These are phyloP conservation scores for Himalopsyche phryganea DNA, from an alignment of 1,140 invertebrate genomes.

Conservation along the genomic window DNA sequence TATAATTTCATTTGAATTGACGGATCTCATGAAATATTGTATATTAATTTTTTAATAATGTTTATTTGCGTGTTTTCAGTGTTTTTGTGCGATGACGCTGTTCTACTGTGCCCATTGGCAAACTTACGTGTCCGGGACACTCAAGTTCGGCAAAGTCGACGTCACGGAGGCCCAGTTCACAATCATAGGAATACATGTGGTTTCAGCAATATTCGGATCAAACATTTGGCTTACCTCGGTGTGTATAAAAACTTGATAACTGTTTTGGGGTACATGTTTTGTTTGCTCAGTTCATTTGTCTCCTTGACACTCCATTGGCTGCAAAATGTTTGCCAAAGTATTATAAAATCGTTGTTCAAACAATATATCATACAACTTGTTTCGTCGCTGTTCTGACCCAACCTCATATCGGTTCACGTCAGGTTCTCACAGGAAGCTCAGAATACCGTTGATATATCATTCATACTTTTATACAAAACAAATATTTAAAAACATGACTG, in stretches of 20 bases:
- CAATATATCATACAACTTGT: constrained; percentile 17
- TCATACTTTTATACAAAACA: too few relatives aligned
- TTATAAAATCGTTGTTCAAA: too few relatives aligned
- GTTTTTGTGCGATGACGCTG: constrained; percentile 87
- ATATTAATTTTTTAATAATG: too few relatives aligned
- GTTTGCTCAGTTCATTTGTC: constrained; percentile 24
- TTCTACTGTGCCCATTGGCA: constrained; percentile 99
- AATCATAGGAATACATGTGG: constrained; percentile 85
- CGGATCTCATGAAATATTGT: too few relatives aligned
- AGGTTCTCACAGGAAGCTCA: too few relatives aligned
- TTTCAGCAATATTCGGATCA: constrained; percentile 84
- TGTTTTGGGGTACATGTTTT: background rate
- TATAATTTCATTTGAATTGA: too few relatives aligned
- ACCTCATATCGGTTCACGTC: too few relatives aligned
- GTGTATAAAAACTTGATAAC: constrained; percentile 39
- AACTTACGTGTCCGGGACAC: constrained; percentile 92
- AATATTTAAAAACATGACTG: too few relatives aligned
- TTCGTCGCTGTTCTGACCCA: background rate
- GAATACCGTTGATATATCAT: too few relatives aligned
- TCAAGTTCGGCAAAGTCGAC: constrained; percentile 93
- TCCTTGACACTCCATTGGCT: constrained; percentile 15
- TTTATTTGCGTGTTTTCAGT: too few relatives aligned
- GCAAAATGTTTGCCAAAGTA: too few relatives aligned
- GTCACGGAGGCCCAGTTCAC: constrained; percentile 97
- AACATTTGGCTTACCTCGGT: constrained; percentile 82